Evolutionary conservation across 2,113 vertebrate species (phyloP).

Genomic region (Halichoeres trimaculatus): DNA sequence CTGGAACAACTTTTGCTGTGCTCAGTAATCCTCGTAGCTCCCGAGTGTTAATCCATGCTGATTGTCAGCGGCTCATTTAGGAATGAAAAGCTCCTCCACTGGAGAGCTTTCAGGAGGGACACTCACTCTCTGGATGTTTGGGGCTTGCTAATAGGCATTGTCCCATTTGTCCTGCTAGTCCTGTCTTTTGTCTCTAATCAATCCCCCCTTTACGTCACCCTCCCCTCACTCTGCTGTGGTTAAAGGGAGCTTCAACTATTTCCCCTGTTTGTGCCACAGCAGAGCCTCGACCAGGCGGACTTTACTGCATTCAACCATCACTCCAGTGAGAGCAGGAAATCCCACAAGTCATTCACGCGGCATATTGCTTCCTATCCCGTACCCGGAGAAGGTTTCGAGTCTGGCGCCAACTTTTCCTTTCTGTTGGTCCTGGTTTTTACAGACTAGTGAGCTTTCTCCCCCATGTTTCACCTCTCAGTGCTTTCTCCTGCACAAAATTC

Average conservation of each 20-base stretch:
- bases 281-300: constrained; percentile 29
- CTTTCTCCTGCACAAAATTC: constrained; percentile 32
- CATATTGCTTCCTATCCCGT: constrained; percentile 84
- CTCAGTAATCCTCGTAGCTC: constrained; percentile 38
- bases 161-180: constrained; percentile 61
- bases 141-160: constrained; percentile 72
- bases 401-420: constrained; percentile 63
- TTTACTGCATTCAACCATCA: constrained; percentile 71
- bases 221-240: constrained; percentile 33
- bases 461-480: constrained; percentile 29
- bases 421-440: constrained; percentile 48
- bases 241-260: constrained; percentile 24
- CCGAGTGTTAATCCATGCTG: constrained; percentile 65
- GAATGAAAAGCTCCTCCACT: constrained; percentile 67
- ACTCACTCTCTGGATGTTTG: constrained; percentile 25
- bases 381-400: constrained; percentile 69
- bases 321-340: constrained; percentile 81
- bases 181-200: constrained; percentile 64
- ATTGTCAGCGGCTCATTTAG: constrained; percentile 73
- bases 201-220: constrained; percentile 36
- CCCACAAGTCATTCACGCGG: constrained; percentile 78
- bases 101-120: constrained; percentile 67
- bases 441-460: constrained; percentile 13
- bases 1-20: constrained; percentile 14
- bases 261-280: constrained; percentile 29